Conservation (phyloP, 1,140 invertebrate genomes). For the Saccostrea echinata region DNA sequence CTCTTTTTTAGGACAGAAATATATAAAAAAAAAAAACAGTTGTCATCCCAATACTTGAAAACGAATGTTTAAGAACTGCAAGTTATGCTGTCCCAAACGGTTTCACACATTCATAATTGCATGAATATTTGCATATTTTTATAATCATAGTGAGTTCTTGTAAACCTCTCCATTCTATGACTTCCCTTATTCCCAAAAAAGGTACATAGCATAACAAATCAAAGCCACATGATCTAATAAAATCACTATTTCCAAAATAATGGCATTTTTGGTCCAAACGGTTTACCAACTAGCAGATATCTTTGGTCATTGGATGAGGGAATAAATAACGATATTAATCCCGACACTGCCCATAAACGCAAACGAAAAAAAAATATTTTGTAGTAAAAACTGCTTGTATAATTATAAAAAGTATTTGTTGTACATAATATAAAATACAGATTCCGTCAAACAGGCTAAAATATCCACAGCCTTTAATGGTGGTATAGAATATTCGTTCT, state of each 20-base stretch:
- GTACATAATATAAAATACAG: not conserved
- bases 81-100: not conserved
- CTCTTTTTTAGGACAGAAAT: not conserved
- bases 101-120: not conserved
- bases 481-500: not conserved
- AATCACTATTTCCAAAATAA: not conserved
- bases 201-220: not conserved
- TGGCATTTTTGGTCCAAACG: not conserved
- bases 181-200: not conserved
- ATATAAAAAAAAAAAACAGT: not conserved
- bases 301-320: not conserved
- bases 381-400: not conserved
- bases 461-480: not conserved
- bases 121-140: not conserved
- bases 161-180: not conserved
- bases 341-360: not conserved
- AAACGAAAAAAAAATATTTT: not conserved
- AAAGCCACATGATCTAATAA: not conserved
- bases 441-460: not conserved
- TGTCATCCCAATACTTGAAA: not conserved
- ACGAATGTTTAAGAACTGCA: not conserved
- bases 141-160: not conserved
- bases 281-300: not conserved
- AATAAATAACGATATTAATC: not conserved
- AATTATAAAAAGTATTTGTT: not conserved